Conservation (phyloP, 2,113 vertebrate genomes). For the Hemichromis elongatus region DNA sequence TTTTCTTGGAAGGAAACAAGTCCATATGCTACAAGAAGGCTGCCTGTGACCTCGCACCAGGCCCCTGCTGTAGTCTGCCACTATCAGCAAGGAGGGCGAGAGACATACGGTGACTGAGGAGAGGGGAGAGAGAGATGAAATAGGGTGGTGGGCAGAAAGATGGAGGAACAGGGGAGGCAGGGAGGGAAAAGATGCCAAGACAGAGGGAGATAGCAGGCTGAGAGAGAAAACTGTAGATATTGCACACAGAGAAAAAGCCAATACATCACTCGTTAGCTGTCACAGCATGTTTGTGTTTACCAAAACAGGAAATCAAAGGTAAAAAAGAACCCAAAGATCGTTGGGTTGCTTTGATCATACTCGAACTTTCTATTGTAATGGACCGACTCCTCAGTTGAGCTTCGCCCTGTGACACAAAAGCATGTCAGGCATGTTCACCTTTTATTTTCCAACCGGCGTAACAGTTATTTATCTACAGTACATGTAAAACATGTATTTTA, state of each 20-base stretch:
- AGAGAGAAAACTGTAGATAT: not conserved
- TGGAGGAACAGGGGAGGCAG: not conserved
- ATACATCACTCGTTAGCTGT: not conserved
- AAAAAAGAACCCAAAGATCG: not conserved
- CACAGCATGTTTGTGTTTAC: not conserved
- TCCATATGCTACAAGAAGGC: slow-evolving; percentile 69
- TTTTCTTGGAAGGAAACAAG: slow-evolving; percentile 65
- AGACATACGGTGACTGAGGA: not conserved
- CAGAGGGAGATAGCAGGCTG: not conserved
- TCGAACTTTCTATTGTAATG: not conserved
- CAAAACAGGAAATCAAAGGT: not conserved
- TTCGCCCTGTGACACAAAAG: not conserved
- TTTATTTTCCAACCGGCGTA: not conserved
- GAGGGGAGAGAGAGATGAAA: slow-evolving; percentile 1
- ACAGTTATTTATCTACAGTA: not conserved
- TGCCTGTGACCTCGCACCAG: slow-evolving; percentile 60
- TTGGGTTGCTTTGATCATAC: not conserved
- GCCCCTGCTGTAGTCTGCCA: slow-evolving; percentile 36
- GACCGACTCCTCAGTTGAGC: not conserved
- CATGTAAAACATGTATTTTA: not conserved
- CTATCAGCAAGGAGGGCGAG: slow-evolving; percentile 36
- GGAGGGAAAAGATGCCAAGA: slow-evolving; percentile 23
- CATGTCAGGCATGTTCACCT: not conserved
- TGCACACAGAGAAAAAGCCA: not conserved
- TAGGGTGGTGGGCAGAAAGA: slow-evolving; percentile 8